Evolutionary conservation across 2,797 vertebrate species (phyloP), one percentile per base, ranked within the genome.

Genomic region (Dermochelys coriacea): DNA sequence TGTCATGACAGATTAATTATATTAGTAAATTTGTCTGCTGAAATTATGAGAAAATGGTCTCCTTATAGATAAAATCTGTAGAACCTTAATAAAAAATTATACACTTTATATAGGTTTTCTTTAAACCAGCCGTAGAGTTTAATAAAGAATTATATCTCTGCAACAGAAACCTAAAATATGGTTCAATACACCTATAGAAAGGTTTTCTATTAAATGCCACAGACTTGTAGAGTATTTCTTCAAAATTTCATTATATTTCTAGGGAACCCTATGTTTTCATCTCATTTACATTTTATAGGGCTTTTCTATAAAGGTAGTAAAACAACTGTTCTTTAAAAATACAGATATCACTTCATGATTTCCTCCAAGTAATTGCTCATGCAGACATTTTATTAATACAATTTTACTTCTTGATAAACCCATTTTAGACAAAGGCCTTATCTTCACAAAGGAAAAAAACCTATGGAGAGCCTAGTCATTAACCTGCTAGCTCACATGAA

Each of bases 391-490:
- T 88, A 84, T 37, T 78, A 57, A 51, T 4, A 82, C 18, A 86
- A 86, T 61, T 71, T 51, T n/a, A 85, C 25, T 54, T 88, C 59
- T 68, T 74, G 37, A 82, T 68, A 82, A 89, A 89, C 64, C 19
- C 1, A 83, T 2, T 51, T 74, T 31, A 55, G 54, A 71, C 21
- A 12, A 41, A 71, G 19, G 9, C 3, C 5, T 5, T 12, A 18
- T 88, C 84, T 93, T n/a, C 85, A 93, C 82, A 21, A 89, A 87
- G 25, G 5, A 27, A 14, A 87, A 88, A 16, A 41, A 37, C 19
- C 34, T 23, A 23, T 6, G 18, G 10, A 89, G 9, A 95, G 85
- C 77, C 88, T 85, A 89, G 78, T 80, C 74, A 19, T 34, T 54
- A 91, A 96, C 45, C 37, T 68, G 54, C 2, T n/a, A 80, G 83